A percentile compares a stretch with the other conserved stretches of the same genome.
phyloP scores from a whole-genome alignment of 2,797 vertebrate genomes.

The Rhabdomys pumilio region DNA sequence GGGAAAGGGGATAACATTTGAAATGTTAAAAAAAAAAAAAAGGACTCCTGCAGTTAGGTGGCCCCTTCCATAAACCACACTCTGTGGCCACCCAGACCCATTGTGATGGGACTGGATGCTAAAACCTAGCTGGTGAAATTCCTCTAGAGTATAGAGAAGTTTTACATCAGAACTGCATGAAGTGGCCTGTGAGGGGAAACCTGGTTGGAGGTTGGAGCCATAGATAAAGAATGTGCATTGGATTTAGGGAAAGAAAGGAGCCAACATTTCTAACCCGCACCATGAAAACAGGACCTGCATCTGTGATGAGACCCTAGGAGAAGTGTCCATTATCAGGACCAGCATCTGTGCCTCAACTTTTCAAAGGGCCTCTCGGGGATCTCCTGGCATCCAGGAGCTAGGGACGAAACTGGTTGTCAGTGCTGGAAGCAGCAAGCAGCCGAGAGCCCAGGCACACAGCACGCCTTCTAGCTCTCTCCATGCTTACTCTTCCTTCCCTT shows the following conservation, averaged over 20 bases:
- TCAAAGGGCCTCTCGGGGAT: neutral
- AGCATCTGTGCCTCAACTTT: neutral
- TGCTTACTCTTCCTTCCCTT: neutral
- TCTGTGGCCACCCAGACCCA: neutral
- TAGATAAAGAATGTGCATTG: neutral
- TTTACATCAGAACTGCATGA: neutral
- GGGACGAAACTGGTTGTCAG: neutral
- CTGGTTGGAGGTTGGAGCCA: neutral
- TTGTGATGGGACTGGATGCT: neutral
- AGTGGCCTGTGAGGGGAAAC: neutral
- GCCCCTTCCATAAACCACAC: neutral
- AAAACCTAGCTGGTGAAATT: neutral
- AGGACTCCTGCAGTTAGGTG: neutral
- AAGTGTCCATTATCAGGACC: neutral
- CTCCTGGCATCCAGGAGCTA: neutral
- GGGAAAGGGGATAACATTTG: too few species aligned
- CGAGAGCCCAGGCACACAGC: neutral
- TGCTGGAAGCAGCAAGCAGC: neutral
- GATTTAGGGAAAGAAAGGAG: neutral
- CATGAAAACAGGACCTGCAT: neutral
- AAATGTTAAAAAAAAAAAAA: neutral
- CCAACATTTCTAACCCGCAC: too few species aligned
- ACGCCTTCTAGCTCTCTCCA: too few species aligned
- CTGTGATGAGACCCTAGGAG: neutral
- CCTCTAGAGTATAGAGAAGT: neutral